A percentile compares a stretch with the other conserved stretches of the same genome.
Conservation (phyloP, 2,797 vertebrate species). For the Rhinichthys osculus region DNA sequence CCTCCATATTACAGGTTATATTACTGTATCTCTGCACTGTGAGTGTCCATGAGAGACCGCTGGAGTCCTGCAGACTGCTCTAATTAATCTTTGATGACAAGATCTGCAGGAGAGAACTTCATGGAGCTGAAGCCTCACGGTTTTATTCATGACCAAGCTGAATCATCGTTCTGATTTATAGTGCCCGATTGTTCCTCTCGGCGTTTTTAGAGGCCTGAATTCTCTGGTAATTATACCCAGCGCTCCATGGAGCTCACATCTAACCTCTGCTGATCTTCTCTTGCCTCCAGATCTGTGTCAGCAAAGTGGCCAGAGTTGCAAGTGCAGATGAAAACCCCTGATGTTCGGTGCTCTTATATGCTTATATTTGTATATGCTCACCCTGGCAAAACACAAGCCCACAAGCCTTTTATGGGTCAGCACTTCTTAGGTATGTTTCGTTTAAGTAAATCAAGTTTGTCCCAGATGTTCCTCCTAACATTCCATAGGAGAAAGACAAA, state of each 20-base stretch:
- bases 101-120: slow-evolving; percentile 39
- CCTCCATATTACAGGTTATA: neutral
- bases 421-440: neutral
- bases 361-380: slow-evolving; percentile 15
- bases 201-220: slow-evolving; percentile 56
- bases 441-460: neutral
- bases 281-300: slow-evolving; percentile 59
- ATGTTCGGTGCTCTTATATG: slow-evolving; percentile 16
- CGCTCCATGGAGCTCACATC: slow-evolving; percentile 20
- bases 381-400: slow-evolving; percentile 3
- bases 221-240: slow-evolving; percentile 52
- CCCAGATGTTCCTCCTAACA: neutral
- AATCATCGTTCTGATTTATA: slow-evolving; percentile 68
- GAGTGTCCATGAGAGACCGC: slow-evolving; percentile 18
- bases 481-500: neutral
- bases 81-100: slow-evolving; percentile 60
- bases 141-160: slow-evolving; percentile 62
- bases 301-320: slow-evolving; percentile 44
- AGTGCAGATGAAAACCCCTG: neutral
- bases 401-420: neutral
- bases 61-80: slow-evolving; percentile 13
- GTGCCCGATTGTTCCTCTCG: slow-evolving; percentile 49
- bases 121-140: slow-evolving; percentile 34
- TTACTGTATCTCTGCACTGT: slow-evolving; percentile 9
- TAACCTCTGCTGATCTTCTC: slow-evolving; percentile 12